Base-by-base conservation (phyloP, 2,113 vertebrate genomes). In the Vireo altiloquus region DNA sequence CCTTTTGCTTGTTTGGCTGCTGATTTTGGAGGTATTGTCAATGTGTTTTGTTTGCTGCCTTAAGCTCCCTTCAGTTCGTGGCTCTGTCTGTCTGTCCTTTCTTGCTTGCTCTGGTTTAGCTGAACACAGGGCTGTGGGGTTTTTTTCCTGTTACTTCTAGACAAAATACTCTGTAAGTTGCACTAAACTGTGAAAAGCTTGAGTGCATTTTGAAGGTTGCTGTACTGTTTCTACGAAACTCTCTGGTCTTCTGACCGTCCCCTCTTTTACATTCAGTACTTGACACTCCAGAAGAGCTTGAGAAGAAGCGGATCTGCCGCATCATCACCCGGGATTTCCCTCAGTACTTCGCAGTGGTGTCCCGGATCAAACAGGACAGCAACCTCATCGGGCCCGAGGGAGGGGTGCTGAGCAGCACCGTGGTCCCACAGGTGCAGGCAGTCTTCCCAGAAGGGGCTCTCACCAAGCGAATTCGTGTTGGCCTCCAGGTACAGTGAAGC, bases 291-390 rank as follows among this genome's bases (percentile, higher is more conserved):
- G 99, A 99, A 91, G 99, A 99, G 94, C 98, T 99, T 13, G 99
- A 99, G 92, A 99, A 97, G 97, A 99, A 99, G 82, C 98, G 99
- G 4, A 98, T 99, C 94, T 99, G 99, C 90, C 99, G 99, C 49
- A 99, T 99, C 97, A 99, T 99, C 95, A 99, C 99, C 10, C 98
- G 99, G 21, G 99, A 99, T 96, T 99, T 99, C 96, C 99, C 99
- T 9, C 99, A 99, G 80, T 99, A 99, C 97, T 99, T 99, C 39
- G 99, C 99, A 0, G 99, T 99, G 90, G 99, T 99, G 77, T 99
- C 99, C 0, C 98, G 99, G 9, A 97, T 99, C 96, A 99, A 99
- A 83, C 99, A 99, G 96, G 99, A 99, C 97, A 99, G 98, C 94
- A 99, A 99, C 96, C 98, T 99, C 54, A 99, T 99, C 37, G 99